Base-by-base conservation (phyloP, 2,113 vertebrate species). In the Pampusana beccarii region DNA sequence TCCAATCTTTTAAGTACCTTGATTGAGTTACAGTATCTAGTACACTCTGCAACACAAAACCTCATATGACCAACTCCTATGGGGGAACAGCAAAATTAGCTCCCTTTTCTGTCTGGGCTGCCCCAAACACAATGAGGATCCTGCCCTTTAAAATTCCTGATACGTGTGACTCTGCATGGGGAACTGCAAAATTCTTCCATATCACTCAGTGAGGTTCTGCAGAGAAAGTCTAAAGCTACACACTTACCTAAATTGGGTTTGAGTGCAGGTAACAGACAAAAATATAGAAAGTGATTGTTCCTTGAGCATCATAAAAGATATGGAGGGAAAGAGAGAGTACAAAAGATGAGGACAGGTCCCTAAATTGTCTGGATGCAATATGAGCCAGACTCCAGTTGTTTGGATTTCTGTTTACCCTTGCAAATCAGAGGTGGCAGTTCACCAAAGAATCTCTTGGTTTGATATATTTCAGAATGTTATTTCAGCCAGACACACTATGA, bases 401-500 rank as follows among this genome's bases (percentile, higher is more conserved):
- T 80, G 60, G 19, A 74, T 86, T 93, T 80, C 75, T 67, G 64
- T 64, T 92, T 90, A 64, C 42, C 8, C 16, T 86, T 84, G 57
- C 56, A 93, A 86, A 78, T 69, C 29, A 83, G 72, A 90, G 24
- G 33, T 60, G 16, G 54, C 23, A 84, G 65, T 71, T 90, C 66
- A 86, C 20, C 38, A 53, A 33, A 80, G 31, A 64, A 88, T 40
- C 54, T 56, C 18, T 33, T 90, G 56, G 42, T 74, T 93, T 96
- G 26, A 38, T 83, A 0, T 90, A 74, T 84, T 88, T 84, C 92
- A 83, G 34, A 71, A 51, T 86, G 51, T 75, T 72, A 72, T 87
- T 94, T 88, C 95, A 95, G 60, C 86, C 90, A 62, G 50, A 77
- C 56, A 86, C 88, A 70, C 40, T 51, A 29, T 11, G 20, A 83